Evolutionary conservation across 2,113 vertebrate genomes (phyloP), one percentile per base, ranked within the genome.

Genomic region (Zapus hudsonius): DNA sequence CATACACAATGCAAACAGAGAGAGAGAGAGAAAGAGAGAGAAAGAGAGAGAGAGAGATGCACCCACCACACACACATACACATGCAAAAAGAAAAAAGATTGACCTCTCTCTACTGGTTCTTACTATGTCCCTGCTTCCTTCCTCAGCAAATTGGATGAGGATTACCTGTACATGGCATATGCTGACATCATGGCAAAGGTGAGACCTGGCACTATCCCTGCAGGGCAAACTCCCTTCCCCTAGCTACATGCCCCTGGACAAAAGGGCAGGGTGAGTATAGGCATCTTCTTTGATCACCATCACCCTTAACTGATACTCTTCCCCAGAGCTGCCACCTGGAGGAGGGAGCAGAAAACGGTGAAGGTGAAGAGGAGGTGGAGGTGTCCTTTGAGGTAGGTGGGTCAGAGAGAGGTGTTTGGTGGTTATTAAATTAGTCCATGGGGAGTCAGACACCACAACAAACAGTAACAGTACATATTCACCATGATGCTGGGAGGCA

Each of bases 271-370:
- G 29, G 4, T 40, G 67, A 44, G 13, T 4, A 59, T 1, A n/a
- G 63, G 2, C 20, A 7, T 31, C 55, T 16, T 29, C 76, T 90
- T 66, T 66, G 79, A 78, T 82, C 33, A 29, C 61, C 25, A 9
- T 73, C 75, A 52, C 42, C n/a, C 31, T 59, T 92, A 57, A 91
- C 75, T 42, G 15, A 78, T 80, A 25, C 74, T 42, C 20, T 1
- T 87, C 6, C 97, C 4, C 98, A 99, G 99, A 99, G 99, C 97
- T 99, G 99, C 93, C 99, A 99, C 98, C 98, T 99, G 96, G 98
- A 98, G 97, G 99, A 99, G 97, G 98, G 98, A 67, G 98, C 97
- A 96, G 98, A 98, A 97, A 98, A 97, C 0, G 97, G 97, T 0
- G 98, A 96, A 64, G 85, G 97, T 1, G 98, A 96, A 72, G 98